Conservation (phyloP, 2,888 invertebrate species). For the Acrocera orbiculus region DNA sequence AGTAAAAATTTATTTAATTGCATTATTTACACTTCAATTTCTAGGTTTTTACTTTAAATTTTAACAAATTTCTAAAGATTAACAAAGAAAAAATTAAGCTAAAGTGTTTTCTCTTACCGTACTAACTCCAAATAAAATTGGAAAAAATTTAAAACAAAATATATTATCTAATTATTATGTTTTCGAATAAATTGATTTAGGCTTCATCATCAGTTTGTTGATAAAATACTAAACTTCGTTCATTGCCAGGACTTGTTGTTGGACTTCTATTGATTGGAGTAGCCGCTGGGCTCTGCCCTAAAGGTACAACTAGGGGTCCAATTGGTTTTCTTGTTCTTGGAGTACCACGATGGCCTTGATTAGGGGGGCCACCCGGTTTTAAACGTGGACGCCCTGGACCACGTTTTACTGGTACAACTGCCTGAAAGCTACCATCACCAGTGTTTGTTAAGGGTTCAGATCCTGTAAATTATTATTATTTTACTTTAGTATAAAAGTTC, state of each 20-base stretch:
- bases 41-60: too few relatives aligned
- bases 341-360: constrained; percentile 42
- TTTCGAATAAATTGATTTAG: too few relatives aligned
- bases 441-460: constrained; percentile 7
- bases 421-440: constrained; percentile 13
- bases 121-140: too few relatives aligned
- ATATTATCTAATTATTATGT: too few relatives aligned
- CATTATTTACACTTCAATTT: too few relatives aligned
- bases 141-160: too few relatives aligned
- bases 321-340: constrained; percentile 39
- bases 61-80: too few relatives aligned
- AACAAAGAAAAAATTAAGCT: too few relatives aligned
- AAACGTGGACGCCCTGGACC: constrained; percentile 52
- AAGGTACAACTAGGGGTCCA: constrained; percentile 27
- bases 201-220: constrained; percentile 11
- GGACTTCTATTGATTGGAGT: constrained; percentile 27
- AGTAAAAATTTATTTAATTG: too few relatives aligned
- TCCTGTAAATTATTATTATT: too few relatives aligned
- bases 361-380: constrained; percentile 44
- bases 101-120: too few relatives aligned
- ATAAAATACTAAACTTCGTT: constrained; percentile 14
- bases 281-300: constrained; percentile 26
- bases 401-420: constrained; percentile 31
- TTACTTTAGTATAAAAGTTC: too few relatives aligned
- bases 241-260: constrained; percentile 24